Percentiles rank a stretch among this genome's conserved stretches.
Conservation (phyloP, 2,797 vertebrate genomes). For the Hybognathus amarus region DNA sequence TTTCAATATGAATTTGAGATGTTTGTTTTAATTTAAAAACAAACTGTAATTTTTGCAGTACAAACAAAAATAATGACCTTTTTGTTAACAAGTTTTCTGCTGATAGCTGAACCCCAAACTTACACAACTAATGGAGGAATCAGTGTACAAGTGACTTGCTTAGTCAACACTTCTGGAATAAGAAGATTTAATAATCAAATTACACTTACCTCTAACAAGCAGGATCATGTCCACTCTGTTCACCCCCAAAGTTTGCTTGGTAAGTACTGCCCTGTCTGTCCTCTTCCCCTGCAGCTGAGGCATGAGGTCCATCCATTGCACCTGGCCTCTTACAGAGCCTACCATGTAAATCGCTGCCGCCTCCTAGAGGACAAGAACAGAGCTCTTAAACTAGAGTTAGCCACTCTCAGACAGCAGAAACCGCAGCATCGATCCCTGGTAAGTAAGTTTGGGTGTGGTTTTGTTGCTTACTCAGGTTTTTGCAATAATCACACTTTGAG, state of each 20-base stretch:
- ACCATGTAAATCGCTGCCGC: constrained; percentile 63
- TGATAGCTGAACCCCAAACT: not conserved
- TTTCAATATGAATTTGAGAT: not conserved
- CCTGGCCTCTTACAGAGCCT: constrained; percentile 60
- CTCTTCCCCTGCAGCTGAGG: constrained; percentile 72
- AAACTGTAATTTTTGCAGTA: not conserved
- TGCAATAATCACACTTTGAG: not conserved
- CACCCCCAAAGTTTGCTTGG: not conserved
- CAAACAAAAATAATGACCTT: not conserved
- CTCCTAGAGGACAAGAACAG: constrained; percentile 73
- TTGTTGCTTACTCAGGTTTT: not conserved
- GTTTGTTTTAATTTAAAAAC: not conserved
- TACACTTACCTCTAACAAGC: not conserved
- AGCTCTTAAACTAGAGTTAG: constrained; percentile 72
- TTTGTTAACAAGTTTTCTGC: not conserved
- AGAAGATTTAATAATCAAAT: not conserved
- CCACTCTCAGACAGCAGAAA: constrained; percentile 69
- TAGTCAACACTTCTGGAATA: not conserved
- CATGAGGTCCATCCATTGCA: constrained; percentile 71
- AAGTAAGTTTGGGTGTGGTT: constrained; percentile 59
- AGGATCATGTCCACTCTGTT: not conserved
- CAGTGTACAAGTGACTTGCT: not conserved
- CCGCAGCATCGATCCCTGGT: constrained; percentile 72
- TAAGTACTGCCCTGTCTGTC: constrained; percentile 2
- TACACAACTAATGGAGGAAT: not conserved